phyloP scores from a whole-genome alignment of 2,888 invertebrate species.

The Caradrina kadenii region DNA sequence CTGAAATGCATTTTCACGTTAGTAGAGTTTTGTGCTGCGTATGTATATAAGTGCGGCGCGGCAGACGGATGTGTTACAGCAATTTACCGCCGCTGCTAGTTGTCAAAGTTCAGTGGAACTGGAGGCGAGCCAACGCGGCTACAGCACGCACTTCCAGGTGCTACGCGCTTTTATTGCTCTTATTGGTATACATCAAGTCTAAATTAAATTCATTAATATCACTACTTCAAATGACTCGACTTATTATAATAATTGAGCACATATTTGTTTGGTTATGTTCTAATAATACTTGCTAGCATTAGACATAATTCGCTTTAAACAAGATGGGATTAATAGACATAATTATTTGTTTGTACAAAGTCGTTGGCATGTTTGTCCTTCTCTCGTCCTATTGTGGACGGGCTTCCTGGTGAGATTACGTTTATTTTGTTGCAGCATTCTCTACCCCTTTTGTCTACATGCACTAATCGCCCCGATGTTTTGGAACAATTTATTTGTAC shows the following conservation, averaged over 20 bases:
- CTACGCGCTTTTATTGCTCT: conserved; percentile 72
- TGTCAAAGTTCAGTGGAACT: conserved; percentile 90
- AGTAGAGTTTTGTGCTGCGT: conserved; percentile 42
- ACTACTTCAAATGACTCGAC: conserved; percentile 3
- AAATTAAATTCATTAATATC: conserved; percentile 66
- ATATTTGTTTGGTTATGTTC: conserved; percentile 21
- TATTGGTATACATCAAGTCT: conserved; percentile 68
- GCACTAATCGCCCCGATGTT: conserved; percentile 72
- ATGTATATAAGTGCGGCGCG: conserved; percentile 61
- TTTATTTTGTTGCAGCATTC: conserved; percentile 75
- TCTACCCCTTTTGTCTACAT: conserved; percentile 78
- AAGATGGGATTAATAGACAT: conserved; percentile 59
- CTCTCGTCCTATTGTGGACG: conserved; percentile 76
- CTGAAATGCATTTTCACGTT: conserved; percentile 52
- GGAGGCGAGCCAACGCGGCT: conserved; percentile 85
- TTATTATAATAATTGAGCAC: conserved; percentile 13
- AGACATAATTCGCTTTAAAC: conserved; percentile 40
- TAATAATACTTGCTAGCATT: conserved; percentile 24
- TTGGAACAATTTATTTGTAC: conserved; percentile 81
- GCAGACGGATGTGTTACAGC: conserved; percentile 74
- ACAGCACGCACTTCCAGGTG: conserved; percentile 85
- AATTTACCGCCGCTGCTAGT: conserved; percentile 79
- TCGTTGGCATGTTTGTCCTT: conserved; percentile 78
- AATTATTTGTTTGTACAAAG: conserved; percentile 77
- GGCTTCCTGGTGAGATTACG: conserved; percentile 84